A percentile compares a stretch with the other conserved stretches of the same genome.
phyloP scores from a whole-genome alignment of 2,113 vertebrate species.

The Murina feae region DNA sequence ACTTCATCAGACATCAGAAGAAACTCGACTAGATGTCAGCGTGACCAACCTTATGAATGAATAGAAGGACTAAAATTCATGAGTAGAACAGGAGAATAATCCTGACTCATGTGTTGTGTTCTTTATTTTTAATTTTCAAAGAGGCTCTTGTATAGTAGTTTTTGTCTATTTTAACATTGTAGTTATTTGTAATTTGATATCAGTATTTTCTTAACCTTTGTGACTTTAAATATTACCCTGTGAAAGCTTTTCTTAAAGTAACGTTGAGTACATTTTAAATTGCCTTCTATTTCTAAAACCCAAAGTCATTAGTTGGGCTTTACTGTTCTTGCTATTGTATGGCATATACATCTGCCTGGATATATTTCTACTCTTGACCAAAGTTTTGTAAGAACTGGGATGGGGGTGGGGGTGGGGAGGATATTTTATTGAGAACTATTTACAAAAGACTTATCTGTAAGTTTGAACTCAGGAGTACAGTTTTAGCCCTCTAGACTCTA shows the following conservation, averaged over 20 bases:
- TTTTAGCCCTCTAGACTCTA: slow-evolving; percentile 66
- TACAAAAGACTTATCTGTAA: slow-evolving; percentile 77
- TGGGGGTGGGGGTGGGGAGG: slow-evolving; percentile 65
- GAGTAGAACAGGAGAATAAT: slow-evolving; percentile 67
- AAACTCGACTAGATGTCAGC: slow-evolving; percentile 48
- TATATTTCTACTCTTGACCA: slow-evolving; percentile 82
- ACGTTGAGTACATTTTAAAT: slow-evolving; percentile 85
- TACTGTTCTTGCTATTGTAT: slow-evolving; percentile 81
- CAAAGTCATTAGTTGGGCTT: slow-evolving; percentile 81
- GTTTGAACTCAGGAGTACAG: slow-evolving; percentile 81
- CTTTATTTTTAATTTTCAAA: slow-evolving; percentile 82
- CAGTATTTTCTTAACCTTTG: slow-evolving; percentile 87
- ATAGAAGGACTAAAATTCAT: slow-evolving; percentile 73
- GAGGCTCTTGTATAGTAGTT: slow-evolving; percentile 81
- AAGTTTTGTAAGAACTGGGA: slow-evolving; percentile 81
- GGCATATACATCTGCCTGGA: slow-evolving; percentile 78
- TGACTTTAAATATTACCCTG: slow-evolving; percentile 83
- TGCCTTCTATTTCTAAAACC: slow-evolving; percentile 86
- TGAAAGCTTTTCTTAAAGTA: slow-evolving; percentile 86
- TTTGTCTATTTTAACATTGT: slow-evolving; percentile 86
- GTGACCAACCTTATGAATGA: slow-evolving; percentile 53
- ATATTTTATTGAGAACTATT: slow-evolving; percentile 75
- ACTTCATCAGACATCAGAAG: slow-evolving; percentile 57
- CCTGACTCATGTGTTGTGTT: slow-evolving; percentile 79
- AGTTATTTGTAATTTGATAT: slow-evolving; percentile 86